Percentiles rank a stretch among this genome's conserved stretches.
Conservation (phyloP, 2,797 vertebrate genomes). For the Protosalanx chinensis region DNA sequence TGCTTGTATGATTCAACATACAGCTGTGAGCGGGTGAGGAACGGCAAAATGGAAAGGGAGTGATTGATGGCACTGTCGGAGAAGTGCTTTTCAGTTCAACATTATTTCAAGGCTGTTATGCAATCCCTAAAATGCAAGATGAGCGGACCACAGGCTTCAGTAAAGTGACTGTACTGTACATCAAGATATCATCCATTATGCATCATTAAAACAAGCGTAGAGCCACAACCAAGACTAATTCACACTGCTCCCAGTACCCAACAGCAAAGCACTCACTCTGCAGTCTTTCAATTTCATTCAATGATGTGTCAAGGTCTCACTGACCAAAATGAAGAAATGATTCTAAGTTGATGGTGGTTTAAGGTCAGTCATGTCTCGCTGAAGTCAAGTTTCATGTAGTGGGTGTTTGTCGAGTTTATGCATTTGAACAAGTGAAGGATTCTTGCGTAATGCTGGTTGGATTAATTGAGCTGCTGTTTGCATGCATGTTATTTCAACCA, state of each 20-base stretch:
- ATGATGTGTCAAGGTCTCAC: not conserved
- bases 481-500: slow-evolving; percentile 20
- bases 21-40: slow-evolving; percentile 18
- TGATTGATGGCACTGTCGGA: slow-evolving; percentile 27
- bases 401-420: not conserved
- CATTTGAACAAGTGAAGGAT: slow-evolving; percentile 1
- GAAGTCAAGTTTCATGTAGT: not conserved
- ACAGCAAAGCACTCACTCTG: not conserved
- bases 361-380: not conserved
- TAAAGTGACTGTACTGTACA: slow-evolving; percentile 4
- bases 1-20: slow-evolving; percentile 2
- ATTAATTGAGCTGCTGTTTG: slow-evolving; percentile 11
- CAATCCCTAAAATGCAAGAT: slow-evolving; percentile 41
- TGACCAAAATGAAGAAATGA: slow-evolving; percentile 14
- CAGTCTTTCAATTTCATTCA: not conserved
- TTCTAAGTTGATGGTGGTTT: not conserved
- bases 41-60: slow-evolving; percentile 10
- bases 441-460: not conserved
- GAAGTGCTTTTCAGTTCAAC: slow-evolving; percentile 26
- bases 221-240: not conserved
- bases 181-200: slow-evolving; percentile 48
- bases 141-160: slow-evolving; percentile 33
- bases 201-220: slow-evolving; percentile 27
- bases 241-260: slow-evolving; percentile 1
- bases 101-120: slow-evolving; percentile 45